Conservation (phyloP, 2,888 invertebrate genomes). For the Hypomecis atomaria region DNA sequence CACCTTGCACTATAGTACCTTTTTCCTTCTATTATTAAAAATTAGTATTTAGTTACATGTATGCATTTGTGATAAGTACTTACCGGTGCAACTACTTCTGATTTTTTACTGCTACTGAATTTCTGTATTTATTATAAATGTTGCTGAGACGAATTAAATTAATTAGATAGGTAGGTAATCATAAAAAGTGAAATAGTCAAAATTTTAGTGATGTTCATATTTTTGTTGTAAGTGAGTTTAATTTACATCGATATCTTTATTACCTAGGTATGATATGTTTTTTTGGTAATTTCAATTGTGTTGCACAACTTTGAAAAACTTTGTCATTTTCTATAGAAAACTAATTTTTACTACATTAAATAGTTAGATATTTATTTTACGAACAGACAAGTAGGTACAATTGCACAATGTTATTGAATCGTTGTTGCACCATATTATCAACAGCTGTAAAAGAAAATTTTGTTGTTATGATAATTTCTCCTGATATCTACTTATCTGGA, state of each 20-base stretch:
- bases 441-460: neutral
- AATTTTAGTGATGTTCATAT: too few species aligned
- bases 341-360: neutral
- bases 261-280: too few species aligned
- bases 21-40: neutral
- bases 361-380: slow-evolving; percentile 2
- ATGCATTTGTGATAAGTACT: neutral
- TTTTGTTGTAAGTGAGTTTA: too few species aligned
- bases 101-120: neutral
- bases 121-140: too few species aligned
- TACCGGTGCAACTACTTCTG: neutral
- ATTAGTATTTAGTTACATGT: too few species aligned
- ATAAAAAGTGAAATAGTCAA: too few species aligned
- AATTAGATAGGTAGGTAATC: too few species aligned
- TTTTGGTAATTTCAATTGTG: slow-evolving; percentile 3
- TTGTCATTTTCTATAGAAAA: neutral
- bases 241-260: too few species aligned
- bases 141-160: too few species aligned
- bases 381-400: neutral
- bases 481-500: neutral
- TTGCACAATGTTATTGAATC: slow-evolving; percentile 1
- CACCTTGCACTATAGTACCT: slow-evolving; percentile 4
- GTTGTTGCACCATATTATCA: slow-evolving; percentile 3
- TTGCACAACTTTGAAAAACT: slow-evolving; percentile 25
- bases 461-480: too few species aligned